These are phyloP conservation scores for Crossocerus cetratus DNA, from an alignment of 2,888 invertebrate genomes.

Conservation along the genomic window DNA sequence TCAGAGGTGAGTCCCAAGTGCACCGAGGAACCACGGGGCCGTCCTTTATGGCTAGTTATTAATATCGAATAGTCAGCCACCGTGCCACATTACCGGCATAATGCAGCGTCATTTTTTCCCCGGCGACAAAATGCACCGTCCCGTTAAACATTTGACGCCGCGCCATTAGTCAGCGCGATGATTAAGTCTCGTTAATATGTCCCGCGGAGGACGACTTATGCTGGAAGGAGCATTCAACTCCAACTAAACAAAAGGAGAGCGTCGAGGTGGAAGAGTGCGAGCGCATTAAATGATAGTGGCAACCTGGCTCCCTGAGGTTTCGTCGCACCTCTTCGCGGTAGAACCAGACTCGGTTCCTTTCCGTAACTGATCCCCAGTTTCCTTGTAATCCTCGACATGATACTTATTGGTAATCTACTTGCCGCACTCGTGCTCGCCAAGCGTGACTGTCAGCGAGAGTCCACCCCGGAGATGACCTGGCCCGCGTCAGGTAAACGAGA, in stretches of 20 bases:
- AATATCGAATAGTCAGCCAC: conserved; percentile 64
- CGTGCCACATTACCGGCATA: conserved; percentile 58
- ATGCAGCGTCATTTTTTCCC: conserved; percentile 62
- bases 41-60: conserved; percentile 61
- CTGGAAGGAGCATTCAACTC: too few relatives aligned
- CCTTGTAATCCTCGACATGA: conserved; percentile 33
- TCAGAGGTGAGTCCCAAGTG: conserved; percentile 56
- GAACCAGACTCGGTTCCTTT: conserved; percentile 10
- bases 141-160: conserved; percentile 56
- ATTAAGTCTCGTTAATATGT: conserved; percentile 57
- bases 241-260: conserved; percentile 4
- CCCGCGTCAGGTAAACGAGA: conserved; percentile 35
- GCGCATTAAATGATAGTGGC: too few relatives aligned
- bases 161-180: conserved; percentile 53
- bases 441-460: conserved; percentile 24
- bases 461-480: conserved; percentile 34
- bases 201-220: too few relatives aligned
- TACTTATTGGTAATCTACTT: conserved; percentile 29
- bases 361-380: conserved; percentile 21
- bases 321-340: too few relatives aligned
- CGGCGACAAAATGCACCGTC: conserved; percentile 60
- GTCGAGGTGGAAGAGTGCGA: too few relatives aligned
- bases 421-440: conserved; percentile 1
- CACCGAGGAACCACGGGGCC: conserved; percentile 54
- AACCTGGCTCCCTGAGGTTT: too few relatives aligned